Base-by-base conservation (phyloP, 2,113 vertebrate genomes). In the Tetrao urogallus region DNA sequence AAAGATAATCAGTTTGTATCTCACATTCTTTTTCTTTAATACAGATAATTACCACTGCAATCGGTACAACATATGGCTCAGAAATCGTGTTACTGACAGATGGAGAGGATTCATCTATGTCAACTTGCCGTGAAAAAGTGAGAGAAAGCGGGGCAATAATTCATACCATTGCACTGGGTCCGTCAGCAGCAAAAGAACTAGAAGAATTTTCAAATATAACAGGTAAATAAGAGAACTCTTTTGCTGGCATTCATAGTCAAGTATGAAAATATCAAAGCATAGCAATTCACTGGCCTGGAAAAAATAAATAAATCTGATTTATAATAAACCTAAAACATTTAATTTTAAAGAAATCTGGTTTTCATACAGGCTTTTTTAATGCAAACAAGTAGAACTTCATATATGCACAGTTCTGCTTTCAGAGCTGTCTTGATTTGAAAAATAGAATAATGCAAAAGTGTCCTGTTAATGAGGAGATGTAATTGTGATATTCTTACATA, bases 61-160 rank as follows among this genome's bases (percentile, higher is more conserved):
- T 92, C 36, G 28, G 76, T 36, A 94, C 42, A 17, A 94, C 92
- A 27, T 56, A 76, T 32, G 97, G 97, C 48, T 96, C 97, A 91
- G 97, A 98, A 94, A 96, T 98, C 64, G 38, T 98, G 74, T 64
- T 98, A 47, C 84, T 97, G 78, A 98, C 98, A 50, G 97, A 98
- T 89, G 97, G 97, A 19, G 96, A 97, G 82, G 97, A 98, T 58
- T 0, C 2, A 15, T 0, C 0, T 34, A 89, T 97, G 43, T 74
- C 60, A 5, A 19, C 1, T 36, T 97, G 97, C 73, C 83, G 95
- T 72, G 17, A 71, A 4, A 74, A 76, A 16, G 94, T 97, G 52
- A 70, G 71, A 75, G 17, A 48, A 52, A 97, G 96, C 58, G 97
- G 91, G 27, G 71, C 82, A 5, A n/a, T 95, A 84, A 93, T 97